phyloP scores from a whole-genome alignment of 1,140 invertebrate genomes.

The Alviniconcha marisindica region DNA sequence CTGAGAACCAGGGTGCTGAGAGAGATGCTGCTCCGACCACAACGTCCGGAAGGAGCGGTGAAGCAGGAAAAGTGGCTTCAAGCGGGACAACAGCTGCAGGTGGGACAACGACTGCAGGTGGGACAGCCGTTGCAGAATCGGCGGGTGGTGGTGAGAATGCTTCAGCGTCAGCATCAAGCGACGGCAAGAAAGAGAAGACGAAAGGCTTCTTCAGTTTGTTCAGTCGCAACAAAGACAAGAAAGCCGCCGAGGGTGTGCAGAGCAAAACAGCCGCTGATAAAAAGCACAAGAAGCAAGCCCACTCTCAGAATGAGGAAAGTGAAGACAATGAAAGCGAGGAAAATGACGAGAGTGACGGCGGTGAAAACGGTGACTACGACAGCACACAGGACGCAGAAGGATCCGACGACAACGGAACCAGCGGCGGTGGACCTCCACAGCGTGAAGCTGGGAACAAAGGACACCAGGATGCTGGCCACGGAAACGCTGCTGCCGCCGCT shows the following conservation, averaged over 20 bases:
- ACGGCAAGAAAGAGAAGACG: background rate
- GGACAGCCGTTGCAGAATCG: too few relatives aligned
- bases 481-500: background rate
- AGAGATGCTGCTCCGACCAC: too few relatives aligned
- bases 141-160: too few relatives aligned
- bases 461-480: background rate
- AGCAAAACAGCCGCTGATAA: background rate
- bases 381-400: too few relatives aligned
- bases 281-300: background rate
- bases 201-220: slow-evolving; percentile 5
- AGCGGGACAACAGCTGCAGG: too few relatives aligned
- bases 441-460: background rate
- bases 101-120: too few relatives aligned
- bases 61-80: too few relatives aligned
- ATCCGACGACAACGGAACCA: background rate
- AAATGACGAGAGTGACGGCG: background rate
- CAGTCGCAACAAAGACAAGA: background rate
- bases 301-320: background rate
- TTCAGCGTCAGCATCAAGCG: background rate
- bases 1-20: too few relatives aligned
- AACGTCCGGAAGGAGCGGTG: too few relatives aligned
- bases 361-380: background rate
- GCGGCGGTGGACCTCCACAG: background rate
- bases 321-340: background rate
- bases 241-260: background rate